phyloP scores from a whole-genome alignment of 2,113 vertebrate species.

The Lethenteron camtschaticum region DNA sequence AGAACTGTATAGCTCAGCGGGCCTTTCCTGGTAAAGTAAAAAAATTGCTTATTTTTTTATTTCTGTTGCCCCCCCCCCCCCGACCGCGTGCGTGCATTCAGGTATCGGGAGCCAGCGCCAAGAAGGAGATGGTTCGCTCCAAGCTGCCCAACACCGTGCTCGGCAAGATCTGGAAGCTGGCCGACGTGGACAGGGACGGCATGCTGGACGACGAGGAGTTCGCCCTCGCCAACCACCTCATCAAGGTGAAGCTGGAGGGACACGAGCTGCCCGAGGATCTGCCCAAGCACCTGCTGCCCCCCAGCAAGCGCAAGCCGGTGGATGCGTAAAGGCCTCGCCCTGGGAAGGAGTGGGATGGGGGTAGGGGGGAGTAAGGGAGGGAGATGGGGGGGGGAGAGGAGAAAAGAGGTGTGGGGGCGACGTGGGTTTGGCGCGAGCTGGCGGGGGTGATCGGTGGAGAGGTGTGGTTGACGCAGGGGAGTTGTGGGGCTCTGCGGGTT shows the following conservation, averaged over 20 bases:
- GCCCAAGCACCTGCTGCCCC: conserved; percentile 47
- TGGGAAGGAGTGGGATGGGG: conserved; percentile 8
- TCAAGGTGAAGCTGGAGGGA: conserved; percentile 65
- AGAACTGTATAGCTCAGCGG: no score
- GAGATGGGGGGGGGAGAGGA: neutral
- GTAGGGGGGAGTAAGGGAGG: neutral
- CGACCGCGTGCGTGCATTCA: no score
- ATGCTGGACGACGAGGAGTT: conserved; percentile 83
- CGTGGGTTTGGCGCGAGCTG: no score
- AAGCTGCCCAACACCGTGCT: conserved; percentile 67
- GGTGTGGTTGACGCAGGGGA: no score
- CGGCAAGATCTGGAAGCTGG: conserved; percentile 75
- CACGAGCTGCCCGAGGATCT: conserved; percentile 53
- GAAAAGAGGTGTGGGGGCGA: no score
- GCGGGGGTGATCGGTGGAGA: no score
- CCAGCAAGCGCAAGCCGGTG: conserved; percentile 53
- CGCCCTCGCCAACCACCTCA: conserved; percentile 64
- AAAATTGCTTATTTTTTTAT: no score
- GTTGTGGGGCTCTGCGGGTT: no score
- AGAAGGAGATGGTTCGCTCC: conserved; percentile 70
- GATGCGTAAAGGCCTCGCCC: conserved; percentile 23
- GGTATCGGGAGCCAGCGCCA: conserved; percentile 42
- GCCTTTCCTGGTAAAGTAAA: no score
- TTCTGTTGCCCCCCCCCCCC: no score
- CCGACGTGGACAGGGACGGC: conserved; percentile 61